Evolutionary conservation across 2,797 vertebrate species (phyloP).

Genomic region (Rhynchonycteris naso): DNA sequence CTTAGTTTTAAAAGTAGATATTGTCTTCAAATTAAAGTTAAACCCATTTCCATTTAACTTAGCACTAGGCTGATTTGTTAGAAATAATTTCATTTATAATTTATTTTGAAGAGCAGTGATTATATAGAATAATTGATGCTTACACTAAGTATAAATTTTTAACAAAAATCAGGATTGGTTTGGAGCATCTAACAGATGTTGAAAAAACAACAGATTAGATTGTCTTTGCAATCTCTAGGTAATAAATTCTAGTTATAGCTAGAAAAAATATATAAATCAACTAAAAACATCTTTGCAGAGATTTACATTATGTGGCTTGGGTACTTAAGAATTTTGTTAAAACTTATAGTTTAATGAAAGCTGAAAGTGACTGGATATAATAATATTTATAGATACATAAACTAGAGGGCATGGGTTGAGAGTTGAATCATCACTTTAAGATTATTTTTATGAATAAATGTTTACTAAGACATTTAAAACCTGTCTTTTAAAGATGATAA

Average conservation of each 20-base stretch:
- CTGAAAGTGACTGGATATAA: neutral
- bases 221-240: neutral
- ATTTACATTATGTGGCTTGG: neutral
- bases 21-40: slow-evolving; percentile 35
- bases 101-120: slow-evolving; percentile 4
- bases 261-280: slow-evolving; percentile 21
- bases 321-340: neutral
- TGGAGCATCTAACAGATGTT: neutral
- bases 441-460: neutral
- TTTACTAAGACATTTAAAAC: neutral
- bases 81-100: neutral
- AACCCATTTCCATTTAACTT: neutral
- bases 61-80: neutral
- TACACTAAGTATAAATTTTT: neutral
- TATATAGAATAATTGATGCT: neutral
- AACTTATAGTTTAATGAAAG: neutral
- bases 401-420: neutral
- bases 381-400: neutral
- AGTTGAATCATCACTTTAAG: neutral
- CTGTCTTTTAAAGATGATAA: neutral
- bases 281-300: neutral
- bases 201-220: neutral
- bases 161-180: neutral
- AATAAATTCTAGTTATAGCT: neutral
- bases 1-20: neutral